Evolutionary conservation across 1,140 invertebrate species (phyloP), one percentile per base, ranked within the genome.

Genomic region (Drosophila carrolli): DNA sequence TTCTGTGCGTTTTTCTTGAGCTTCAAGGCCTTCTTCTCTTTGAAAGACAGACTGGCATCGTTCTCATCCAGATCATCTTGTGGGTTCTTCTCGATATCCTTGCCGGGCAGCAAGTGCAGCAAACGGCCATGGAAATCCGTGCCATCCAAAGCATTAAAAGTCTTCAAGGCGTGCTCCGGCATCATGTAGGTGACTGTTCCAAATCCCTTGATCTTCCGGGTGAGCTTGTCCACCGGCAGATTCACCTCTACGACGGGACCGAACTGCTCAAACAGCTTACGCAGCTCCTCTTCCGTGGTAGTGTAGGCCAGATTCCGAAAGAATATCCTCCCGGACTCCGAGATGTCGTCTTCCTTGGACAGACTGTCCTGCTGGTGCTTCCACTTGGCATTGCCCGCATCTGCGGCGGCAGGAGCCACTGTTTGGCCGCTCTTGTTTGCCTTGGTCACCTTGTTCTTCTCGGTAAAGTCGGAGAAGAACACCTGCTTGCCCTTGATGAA

Each of bases 311-410:
- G 93, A 94, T 99, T 99, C 74, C 99, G 94, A 10, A 99, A 94
- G 94, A 98, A 99, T 75, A 99, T 96, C 75, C 96, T 95, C 3
- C 99, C 99, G 80, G 98, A 98, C 92, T 98, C 97, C 2, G 95
- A 96, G 61, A 98, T 96, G 65, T 94, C 94, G 92, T 98, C 97
- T 92, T 97, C 96, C 81, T 95, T 94, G 83, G 95, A 95, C 7
- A 96, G 81, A 23, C 93, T 92, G 41, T 96, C 94, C 88, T 95
- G 94, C 93, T 96, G 96, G 76, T 94, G 94, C 80, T 95, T 94
- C 96, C 95, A 96, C 93, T 95, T 96, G 10, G 93, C 79, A 62
- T 93, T 93, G 16, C 29, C 71, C 2, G 14, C 14, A 2, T 46
- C 92, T 89, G 19, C 1, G 5, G 54, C 0, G 2, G 13, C 46